These are phyloP conservation scores for Puntigrus tetrazona DNA, from an alignment of 2,113 vertebrate genomes.

Conservation along the genomic window DNA sequence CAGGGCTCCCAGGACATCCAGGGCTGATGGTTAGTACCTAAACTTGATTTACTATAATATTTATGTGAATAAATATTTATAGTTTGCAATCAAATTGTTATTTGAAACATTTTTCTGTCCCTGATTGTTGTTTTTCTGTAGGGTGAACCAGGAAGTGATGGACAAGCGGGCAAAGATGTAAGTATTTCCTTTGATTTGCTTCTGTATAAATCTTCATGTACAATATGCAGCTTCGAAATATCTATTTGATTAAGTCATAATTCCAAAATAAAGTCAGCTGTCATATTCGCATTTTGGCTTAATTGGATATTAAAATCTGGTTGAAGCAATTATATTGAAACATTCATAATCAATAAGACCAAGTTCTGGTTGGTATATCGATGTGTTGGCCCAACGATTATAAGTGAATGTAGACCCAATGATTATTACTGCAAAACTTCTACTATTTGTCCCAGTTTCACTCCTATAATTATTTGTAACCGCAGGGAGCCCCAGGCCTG, in stretches of 20 bases:
- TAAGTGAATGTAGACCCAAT: not conserved
- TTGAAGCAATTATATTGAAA: not conserved
- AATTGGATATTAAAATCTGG: not conserved
- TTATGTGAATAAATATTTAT: not conserved
- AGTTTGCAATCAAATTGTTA: not conserved
- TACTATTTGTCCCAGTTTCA: conserved; percentile 43
- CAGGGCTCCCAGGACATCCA: conserved; percentile 87
- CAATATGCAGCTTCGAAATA: not conserved
- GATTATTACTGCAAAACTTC: conserved; percentile 24
- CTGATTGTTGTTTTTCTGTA: conserved; percentile 56
- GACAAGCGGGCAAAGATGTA: conserved; percentile 86
- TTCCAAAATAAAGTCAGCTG: not conserved
- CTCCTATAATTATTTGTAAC: conserved; percentile 21
- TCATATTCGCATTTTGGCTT: not conserved
- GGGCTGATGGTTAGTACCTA: conserved; percentile 80
- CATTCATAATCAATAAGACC: not conserved
- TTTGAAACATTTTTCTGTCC: not conserved
- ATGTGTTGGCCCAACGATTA: not conserved
- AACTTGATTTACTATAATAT: not conserved
- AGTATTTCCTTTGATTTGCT: conserved; percentile 51
- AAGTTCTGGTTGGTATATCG: not conserved
- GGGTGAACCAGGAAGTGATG: conserved; percentile 89
- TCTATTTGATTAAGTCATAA: not conserved
- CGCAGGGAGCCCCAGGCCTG: conserved; percentile 82
- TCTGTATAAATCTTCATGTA: not conserved